Evolutionary conservation across 2,888 invertebrate genomes (phyloP).

Genomic region (Drosophila ezoana): DNA sequence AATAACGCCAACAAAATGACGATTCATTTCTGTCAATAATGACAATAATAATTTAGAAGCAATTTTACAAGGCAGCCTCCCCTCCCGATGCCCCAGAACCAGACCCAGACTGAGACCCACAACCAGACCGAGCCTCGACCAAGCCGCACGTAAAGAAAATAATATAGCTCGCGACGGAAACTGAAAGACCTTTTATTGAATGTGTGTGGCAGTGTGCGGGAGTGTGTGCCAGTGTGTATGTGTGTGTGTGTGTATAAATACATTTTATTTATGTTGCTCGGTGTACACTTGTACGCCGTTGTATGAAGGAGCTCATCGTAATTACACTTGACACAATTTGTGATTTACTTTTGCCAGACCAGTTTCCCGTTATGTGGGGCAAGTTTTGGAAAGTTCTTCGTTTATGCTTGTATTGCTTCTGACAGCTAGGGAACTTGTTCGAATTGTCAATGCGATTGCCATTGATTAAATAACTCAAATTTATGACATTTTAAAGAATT

Average conservation of each 20-base stretch:
- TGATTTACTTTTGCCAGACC: conserved; percentile 25
- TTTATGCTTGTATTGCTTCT: conserved; percentile 4
- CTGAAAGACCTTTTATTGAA: conserved; percentile 11
- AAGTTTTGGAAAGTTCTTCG: conserved; percentile 7
- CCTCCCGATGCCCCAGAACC: background rate
- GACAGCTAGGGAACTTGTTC: conserved; percentile 12
- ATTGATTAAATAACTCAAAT: background rate
- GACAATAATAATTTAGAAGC: conserved; percentile 79
- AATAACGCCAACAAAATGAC: conserved; percentile 72
- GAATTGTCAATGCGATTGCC: background rate
- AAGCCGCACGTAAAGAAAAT: conserved; percentile 46
- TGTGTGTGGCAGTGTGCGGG: background rate
- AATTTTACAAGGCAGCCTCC: conserved; percentile 62
- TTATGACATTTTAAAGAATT: background rate
- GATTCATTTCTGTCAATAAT: conserved; percentile 80
- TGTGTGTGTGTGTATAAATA: conserved; percentile 1
- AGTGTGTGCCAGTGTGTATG: conserved; percentile 1
- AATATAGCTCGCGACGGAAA: conserved; percentile 43
- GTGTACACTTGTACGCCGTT: conserved; percentile 28
- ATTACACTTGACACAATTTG: conserved; percentile 59
- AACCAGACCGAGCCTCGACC: background rate
- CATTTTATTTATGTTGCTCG: conserved; percentile 26
- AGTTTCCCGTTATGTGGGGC: background rate
- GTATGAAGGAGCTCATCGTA: conserved; percentile 25
- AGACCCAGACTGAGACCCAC: too few relatives aligned